Base-by-base conservation (phyloP, 2,888 invertebrate species). In the Diarsia rubi region DNA sequence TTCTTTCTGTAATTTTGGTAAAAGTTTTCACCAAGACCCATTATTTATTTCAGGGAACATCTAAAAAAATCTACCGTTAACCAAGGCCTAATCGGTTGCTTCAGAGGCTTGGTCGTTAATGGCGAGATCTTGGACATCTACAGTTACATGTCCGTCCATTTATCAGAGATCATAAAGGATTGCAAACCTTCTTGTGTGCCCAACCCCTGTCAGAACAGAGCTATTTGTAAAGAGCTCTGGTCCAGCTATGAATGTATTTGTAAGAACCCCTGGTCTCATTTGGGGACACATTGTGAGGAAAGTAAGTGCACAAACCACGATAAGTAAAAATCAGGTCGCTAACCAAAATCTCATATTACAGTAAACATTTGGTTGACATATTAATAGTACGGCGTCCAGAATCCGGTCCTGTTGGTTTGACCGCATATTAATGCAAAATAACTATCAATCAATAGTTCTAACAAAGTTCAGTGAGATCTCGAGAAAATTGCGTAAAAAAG, bases 111-210 rank as follows among this genome's bases (percentile, higher is more conserved):
- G 69, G 98, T 99, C 0, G 99, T 99, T 37, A 99, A 99, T 90
- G 98, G 98, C 27, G 98, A 98, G 95, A 98, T 99, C 81, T 96
- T 99, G 60, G 98, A 99, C 90, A 98, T 99, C 83, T 98, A 99
- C 94, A 98, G 98, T 86, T 99, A 99, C 93, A 98, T 98, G 98
- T 98, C 98, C 59, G 98, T 98, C 47, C 98, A 99, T 95, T 95
- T 99, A 71, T 98, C 98, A 67, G 99, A 99, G 94, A 99, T 99
- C 81, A 98, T 98, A 78, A 98, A 98, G 92, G 99, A 99, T 91
- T 99, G 99, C 92, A 98, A 98, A 91, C 99, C 99, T 0, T 99
- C 99, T 0, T 99, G 99, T 94, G 98, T 98, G 83, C 99, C 99
- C 0, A 99, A 99, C 91, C 99, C 99, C 14, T 99, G 99, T 92